These are phyloP conservation scores for Drosophila insularis DNA, from an alignment of 1,140 invertebrate species.

Conservation along the genomic window DNA sequence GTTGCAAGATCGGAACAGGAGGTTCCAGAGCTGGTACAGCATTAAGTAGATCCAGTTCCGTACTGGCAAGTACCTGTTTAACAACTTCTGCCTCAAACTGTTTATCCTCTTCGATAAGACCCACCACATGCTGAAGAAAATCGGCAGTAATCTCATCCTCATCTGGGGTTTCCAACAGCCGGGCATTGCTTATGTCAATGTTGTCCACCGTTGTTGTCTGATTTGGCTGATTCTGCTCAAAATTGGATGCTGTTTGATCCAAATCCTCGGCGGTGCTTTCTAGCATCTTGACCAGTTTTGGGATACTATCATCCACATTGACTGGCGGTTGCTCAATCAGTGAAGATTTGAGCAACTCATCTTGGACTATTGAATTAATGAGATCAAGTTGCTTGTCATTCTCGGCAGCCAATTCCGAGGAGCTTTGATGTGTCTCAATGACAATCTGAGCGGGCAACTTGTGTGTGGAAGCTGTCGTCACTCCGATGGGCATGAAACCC, in stretches of 20 bases:
- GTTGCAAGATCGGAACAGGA: conserved; percentile 10
- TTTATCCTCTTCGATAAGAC: conserved; percentile 86
- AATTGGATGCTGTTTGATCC: conserved; percentile 23
- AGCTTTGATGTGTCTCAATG: conserved; percentile 77
- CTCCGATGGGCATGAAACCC: conserved; percentile 73
- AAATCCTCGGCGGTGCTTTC: conserved; percentile 69
- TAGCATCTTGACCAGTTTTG: conserved; percentile 80
- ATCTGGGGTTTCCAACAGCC: conserved; percentile 72
- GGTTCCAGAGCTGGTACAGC: conserved; percentile 20
- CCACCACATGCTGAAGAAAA: conserved; percentile 87
- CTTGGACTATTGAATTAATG: conserved; percentile 72
- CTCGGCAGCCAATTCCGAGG: conserved; percentile 72
- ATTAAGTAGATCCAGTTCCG: conserved; percentile 51
- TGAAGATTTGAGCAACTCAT: conserved; percentile 65
- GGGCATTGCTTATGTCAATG: conserved; percentile 56
- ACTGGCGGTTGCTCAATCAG: conserved; percentile 41
- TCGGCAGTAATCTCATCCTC: conserved; percentile 87
- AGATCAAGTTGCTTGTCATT: conserved; percentile 81
- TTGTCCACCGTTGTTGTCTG: conserved; percentile 23
- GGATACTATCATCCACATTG: conserved; percentile 71
- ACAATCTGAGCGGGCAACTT: conserved; percentile 75
- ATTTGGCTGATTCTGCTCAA: conserved; percentile 18
- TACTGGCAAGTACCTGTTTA: conserved; percentile 83
- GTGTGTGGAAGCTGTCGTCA: conserved; percentile 76
- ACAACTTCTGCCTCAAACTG: conserved; percentile 87